Percentiles rank a stretch among this genome's conserved stretches.
Conservation (phyloP, 1,140 invertebrate genomes). For the Akabosia matsudoensis region DNA sequence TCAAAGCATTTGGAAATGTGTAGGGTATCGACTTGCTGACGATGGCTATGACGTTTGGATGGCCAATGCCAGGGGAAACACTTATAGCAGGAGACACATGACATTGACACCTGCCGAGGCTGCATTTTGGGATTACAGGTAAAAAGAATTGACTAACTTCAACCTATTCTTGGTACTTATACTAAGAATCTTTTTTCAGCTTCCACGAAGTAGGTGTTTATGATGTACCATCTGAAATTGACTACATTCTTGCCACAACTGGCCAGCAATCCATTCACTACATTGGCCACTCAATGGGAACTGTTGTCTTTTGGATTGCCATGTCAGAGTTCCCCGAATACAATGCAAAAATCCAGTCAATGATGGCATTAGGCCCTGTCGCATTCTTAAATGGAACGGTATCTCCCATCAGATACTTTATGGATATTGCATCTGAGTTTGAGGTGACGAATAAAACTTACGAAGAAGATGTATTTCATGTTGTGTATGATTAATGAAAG, state of each 20-base stretch:
- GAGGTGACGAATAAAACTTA: slow-evolving; percentile 57
- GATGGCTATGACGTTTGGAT: slow-evolving; percentile 74
- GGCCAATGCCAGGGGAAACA: slow-evolving; percentile 45
- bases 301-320: slow-evolving; percentile 50
- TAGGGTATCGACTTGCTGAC: slow-evolving; percentile 63
- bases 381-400: slow-evolving; percentile 47
- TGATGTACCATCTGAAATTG: slow-evolving; percentile 59
- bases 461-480: neutral
- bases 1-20: slow-evolving; percentile 16
- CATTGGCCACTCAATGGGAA: slow-evolving; percentile 59
- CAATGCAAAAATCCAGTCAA: slow-evolving; percentile 47
- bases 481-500: neutral
- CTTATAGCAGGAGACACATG: slow-evolving; percentile 53
- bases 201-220: slow-evolving; percentile 52
- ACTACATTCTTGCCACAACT: slow-evolving; percentile 56
- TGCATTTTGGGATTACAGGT: slow-evolving; percentile 51
- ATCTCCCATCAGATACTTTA: slow-evolving; percentile 50
- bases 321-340: slow-evolving; percentile 50
- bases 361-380: slow-evolving; percentile 51
- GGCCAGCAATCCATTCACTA: slow-evolving; percentile 53
- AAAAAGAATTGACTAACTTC: too few species aligned
- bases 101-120: slow-evolving; percentile 42
- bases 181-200: slow-evolving; percentile 32
- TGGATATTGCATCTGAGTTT: slow-evolving; percentile 51
- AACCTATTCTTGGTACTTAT: too few species aligned